Percentiles rank a stretch among this genome's conserved stretches.
phyloP scores from a whole-genome alignment of 1,140 invertebrate species.

The Leptonema lineaticorne region DNA sequence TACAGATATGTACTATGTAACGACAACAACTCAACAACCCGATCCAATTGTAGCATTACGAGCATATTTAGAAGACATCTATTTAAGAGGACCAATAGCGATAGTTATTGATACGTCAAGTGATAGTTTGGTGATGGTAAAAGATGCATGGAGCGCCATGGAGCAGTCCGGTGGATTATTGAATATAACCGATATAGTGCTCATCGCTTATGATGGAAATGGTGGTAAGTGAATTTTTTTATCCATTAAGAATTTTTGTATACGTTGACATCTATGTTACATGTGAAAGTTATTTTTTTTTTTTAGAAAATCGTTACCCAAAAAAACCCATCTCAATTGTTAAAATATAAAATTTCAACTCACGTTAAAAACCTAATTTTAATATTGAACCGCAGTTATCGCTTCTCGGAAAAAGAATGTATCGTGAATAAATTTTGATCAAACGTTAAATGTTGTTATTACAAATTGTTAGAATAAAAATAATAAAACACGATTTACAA shows the following conservation, averaged over 20 bases:
- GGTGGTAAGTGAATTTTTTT: slow-evolving; percentile 41
- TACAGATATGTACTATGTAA: neutral
- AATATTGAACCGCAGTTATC: too few relatives aligned
- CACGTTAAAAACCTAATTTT: too few relatives aligned
- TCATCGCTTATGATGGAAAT: slow-evolving; percentile 52
- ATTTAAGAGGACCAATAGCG: slow-evolving; percentile 57
- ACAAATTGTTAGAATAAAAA: too few relatives aligned
- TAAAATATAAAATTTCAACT: too few relatives aligned
- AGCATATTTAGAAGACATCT: slow-evolving; percentile 59
- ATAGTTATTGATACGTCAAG: slow-evolving; percentile 55
- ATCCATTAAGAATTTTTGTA: neutral
- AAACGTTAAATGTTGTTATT: too few relatives aligned
- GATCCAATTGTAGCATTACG: slow-evolving; percentile 45
- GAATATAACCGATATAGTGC: slow-evolving; percentile 49
- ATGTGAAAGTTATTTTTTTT: neutral
- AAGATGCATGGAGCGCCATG: slow-evolving; percentile 54
- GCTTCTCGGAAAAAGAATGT: too few relatives aligned
- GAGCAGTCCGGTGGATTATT: slow-evolving; percentile 47
- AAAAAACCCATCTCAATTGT: too few relatives aligned
- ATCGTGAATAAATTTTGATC: too few relatives aligned
- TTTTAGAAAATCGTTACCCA: neutral
- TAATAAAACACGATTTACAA: too few relatives aligned
- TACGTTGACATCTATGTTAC: neutral
- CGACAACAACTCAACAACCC: slow-evolving; percentile 23
- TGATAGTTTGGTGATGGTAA: slow-evolving; percentile 52